phyloP scores from a whole-genome alignment of 2,888 invertebrate genomes.

The Meliscaeva auricollis region DNA sequence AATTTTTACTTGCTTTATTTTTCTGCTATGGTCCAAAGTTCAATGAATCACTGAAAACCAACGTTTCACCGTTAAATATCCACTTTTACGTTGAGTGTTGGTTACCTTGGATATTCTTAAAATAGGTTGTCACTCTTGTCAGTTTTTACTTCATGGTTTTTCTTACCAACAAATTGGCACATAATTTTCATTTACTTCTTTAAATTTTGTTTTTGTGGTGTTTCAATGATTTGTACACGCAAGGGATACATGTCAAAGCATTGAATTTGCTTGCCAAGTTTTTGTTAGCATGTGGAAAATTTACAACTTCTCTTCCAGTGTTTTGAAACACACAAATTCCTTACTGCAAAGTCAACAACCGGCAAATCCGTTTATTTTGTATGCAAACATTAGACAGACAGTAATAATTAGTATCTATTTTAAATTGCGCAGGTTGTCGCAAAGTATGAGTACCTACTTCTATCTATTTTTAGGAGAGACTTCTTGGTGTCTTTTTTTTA shows the following conservation, averaged over 20 bases:
- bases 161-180: constrained; percentile 15
- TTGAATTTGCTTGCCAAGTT: constrained; percentile 2
- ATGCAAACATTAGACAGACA: not conserved
- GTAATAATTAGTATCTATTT: not conserved
- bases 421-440: not conserved
- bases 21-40: constrained; percentile 11
- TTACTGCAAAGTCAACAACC: not conserved
- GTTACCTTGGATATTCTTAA: constrained; percentile 27
- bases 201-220: not conserved
- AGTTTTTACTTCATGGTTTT: not conserved
- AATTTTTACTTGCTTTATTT: not conserved
- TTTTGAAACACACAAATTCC: not conserved
- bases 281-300: not conserved
- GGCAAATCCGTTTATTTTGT: not conserved
- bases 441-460: not conserved
- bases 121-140: not conserved
- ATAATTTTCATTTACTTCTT: not conserved
- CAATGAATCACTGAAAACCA: not conserved
- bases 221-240: constrained; percentile 3
- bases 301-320: not conserved
- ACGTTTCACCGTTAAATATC: not conserved
- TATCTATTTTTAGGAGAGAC: too few relatives aligned
- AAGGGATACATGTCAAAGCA: not conserved
- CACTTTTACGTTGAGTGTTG: too few relatives aligned
- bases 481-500: too few relatives aligned